Conservation (phyloP, 2,797 vertebrate genomes). For the Brachymystax lenok region DNA sequence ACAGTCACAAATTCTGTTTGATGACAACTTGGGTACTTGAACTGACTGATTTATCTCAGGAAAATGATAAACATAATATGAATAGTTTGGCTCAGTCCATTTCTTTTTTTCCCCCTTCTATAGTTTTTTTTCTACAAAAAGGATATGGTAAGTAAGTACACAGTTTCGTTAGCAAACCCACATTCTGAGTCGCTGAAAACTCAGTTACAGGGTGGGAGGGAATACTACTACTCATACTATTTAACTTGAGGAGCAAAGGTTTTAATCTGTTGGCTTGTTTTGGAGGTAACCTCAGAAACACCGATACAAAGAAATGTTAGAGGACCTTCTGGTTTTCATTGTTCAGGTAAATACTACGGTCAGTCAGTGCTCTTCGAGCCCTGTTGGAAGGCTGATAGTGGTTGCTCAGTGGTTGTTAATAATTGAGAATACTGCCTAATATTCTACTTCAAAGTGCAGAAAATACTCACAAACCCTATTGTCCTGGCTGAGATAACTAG, state of each 20-base stretch:
- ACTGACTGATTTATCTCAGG: slow-evolving; percentile 38
- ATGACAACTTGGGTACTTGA: slow-evolving; percentile 34
- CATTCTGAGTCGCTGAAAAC: slow-evolving; percentile 12
- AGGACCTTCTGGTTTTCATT: slow-evolving; percentile 17
- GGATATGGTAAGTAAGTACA: slow-evolving; percentile 46
- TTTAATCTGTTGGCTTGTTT: slow-evolving; percentile 32
- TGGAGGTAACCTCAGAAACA: slow-evolving; percentile 19
- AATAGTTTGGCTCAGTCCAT: slow-evolving; percentile 65
- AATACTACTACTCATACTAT: slow-evolving; percentile 21
- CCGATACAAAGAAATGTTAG: slow-evolving; percentile 26
- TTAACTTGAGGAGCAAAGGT: slow-evolving; percentile 25
- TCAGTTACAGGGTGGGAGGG: slow-evolving; percentile 11
- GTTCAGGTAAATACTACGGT: slow-evolving; percentile 31
- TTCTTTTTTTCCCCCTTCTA: slow-evolving; percentile 8
- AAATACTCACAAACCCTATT: slow-evolving; percentile 35
- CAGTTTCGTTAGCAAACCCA: slow-evolving; percentile 51
- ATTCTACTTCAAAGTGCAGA: slow-evolving; percentile 44
- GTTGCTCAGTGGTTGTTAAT: slow-evolving; percentile 35
- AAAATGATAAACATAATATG: slow-evolving; percentile 57
- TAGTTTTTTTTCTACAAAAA: slow-evolving; percentile 36
- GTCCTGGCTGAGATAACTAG: slow-evolving; percentile 40
- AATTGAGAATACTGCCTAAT: slow-evolving; percentile 39
- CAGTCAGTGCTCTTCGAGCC: slow-evolving; percentile 19
- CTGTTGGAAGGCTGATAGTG: slow-evolving; percentile 10
- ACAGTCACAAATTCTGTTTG: slow-evolving; percentile 9